Evolutionary conservation across 1,140 invertebrate species (phyloP), one percentile per base, ranked within the genome.

Genomic region (Euborellia annulipes): DNA sequence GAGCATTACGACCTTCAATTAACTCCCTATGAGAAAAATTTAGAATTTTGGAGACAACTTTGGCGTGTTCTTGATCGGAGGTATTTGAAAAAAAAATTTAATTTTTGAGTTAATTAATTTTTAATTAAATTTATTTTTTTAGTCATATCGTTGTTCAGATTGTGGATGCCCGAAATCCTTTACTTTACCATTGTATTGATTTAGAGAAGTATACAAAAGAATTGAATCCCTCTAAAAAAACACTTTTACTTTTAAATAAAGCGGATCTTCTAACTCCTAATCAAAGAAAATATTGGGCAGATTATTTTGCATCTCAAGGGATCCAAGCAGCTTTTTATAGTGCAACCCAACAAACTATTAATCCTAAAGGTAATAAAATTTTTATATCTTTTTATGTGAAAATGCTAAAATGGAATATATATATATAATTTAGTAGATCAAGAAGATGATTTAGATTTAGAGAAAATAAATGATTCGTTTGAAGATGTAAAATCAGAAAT

Each of bases 1-100:
- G 84, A 91, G 60, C 69, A 72, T 18, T 74, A 93, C 40, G 77
- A 76, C 8, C 61, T 97, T 3, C 65, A 86, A 0, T 62, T 98
- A 43, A 99, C 95, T 2, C 96, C 95, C 0, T 99, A 94, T 67
- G 96, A 99, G 59, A 86, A 91, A 53, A 99, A 99, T 67, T 65
- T 98, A 14, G 93, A 98, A 62, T 88, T 98, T 50, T 99, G 96
- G 96, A 73, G 93, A 36, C 95, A 99, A 63, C 62, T 99, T 4
- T 99, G 96, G 96, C 73, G 95, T 54, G 95, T 98, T 1, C 74
- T 98, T 14, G 96, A 99, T 62, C 79, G 87, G 54, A 77, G 73
- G 70, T 73, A 50, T 44, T 27, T 27, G n/a, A n/a, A n/a, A n/a
- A n/a, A n/a, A n/a, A n/a, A n/a, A 47, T 41, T 7, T 19, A 36